Base-by-base conservation (phyloP, 2,113 vertebrate species). In the Dryoscopus gambensis region DNA sequence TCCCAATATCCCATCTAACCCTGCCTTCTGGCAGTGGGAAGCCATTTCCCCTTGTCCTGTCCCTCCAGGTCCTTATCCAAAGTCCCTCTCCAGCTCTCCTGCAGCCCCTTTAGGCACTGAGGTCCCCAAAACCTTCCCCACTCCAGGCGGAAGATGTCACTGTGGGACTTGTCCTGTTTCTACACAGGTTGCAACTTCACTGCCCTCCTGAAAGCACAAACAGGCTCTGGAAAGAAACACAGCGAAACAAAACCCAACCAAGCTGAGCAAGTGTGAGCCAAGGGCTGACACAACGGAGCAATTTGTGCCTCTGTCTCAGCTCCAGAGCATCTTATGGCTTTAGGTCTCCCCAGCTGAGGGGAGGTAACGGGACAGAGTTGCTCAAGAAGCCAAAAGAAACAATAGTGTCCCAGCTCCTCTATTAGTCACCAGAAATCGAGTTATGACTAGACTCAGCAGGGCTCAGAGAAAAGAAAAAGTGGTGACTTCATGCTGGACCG, bases 301-400 rank as follows among this genome's bases (percentile, higher is more conserved):
- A 90, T 74, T 30, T 91, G 90, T 28, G n/a, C 52, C 84, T 35
- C 67, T 27, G 79, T 80, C 67, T 67, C 83, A 59, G 88, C 85
- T 77, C 55, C 0, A 80, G 90, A 91, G 59, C 69, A 87, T 87
- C 90, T 75, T 73, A 84, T 22, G 73, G 90, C 93, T 87, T 83
- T 71, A 77, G 92, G 74, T 95, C 81, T 91, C 86, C 64, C 77
- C 80, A 92, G 93, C 6, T 20, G 83, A 89, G 77, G 88, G 93
- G 95, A 97, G 94, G 95, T 76, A 80, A 85, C 5, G 11, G 82
- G 59, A 77, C 62, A 84, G 93, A 77, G 78, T 92, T 96, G 93
- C 94, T 96, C 92, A 94, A 95, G 95, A 94, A 94, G 95, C 92
- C 94, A 95, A 96, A 77, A 92, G 95, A 96, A 95, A 96, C 95